These are phyloP conservation scores for Clarias batrachus DNA, from an alignment of 2,113 vertebrate genomes.

Conservation along the genomic window DNA sequence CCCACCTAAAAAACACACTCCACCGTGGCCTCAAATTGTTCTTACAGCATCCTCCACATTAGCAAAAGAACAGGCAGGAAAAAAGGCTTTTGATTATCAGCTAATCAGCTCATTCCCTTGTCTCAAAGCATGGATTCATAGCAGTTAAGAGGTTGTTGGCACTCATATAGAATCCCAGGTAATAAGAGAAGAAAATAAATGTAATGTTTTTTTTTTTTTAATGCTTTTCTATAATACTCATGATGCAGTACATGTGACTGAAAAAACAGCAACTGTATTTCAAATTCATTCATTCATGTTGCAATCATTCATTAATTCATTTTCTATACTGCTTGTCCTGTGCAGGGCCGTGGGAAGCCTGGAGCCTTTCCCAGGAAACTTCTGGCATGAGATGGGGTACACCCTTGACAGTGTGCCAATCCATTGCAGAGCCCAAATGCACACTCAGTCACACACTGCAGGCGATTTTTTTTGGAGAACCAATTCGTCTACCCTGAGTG, in stretches of 20 bases:
- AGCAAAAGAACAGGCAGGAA: background rate
- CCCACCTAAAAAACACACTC: background rate
- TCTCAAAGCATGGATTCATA: background rate
- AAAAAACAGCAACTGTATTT: too few relatives aligned
- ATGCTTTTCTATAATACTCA: background rate
- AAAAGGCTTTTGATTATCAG: constrained; percentile 9
- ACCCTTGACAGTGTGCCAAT: too few relatives aligned
- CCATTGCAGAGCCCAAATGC: too few relatives aligned
- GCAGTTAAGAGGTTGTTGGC: constrained; percentile 18
- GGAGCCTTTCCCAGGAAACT: too few relatives aligned
- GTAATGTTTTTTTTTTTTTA: background rate
- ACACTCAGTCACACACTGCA: too few relatives aligned
- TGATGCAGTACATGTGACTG: background rate
- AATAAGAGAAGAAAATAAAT: constrained; percentile 6
- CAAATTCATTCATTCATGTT: too few relatives aligned
- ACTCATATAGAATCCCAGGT: background rate
- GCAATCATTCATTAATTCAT: too few relatives aligned
- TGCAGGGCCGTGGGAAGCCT: too few relatives aligned
- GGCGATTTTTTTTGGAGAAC: too few relatives aligned
- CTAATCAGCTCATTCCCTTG: constrained; percentile 5
- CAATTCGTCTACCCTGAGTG: too few relatives aligned
- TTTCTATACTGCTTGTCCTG: too few relatives aligned
- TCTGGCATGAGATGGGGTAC: too few relatives aligned
- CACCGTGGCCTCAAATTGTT: background rate
- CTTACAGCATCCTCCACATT: background rate